Percentiles rank a stretch among this genome's conserved stretches.
Evolutionary conservation across 2,888 invertebrate genomes (phyloP).

Genomic region (Margaritifera margaritifera): DNA sequence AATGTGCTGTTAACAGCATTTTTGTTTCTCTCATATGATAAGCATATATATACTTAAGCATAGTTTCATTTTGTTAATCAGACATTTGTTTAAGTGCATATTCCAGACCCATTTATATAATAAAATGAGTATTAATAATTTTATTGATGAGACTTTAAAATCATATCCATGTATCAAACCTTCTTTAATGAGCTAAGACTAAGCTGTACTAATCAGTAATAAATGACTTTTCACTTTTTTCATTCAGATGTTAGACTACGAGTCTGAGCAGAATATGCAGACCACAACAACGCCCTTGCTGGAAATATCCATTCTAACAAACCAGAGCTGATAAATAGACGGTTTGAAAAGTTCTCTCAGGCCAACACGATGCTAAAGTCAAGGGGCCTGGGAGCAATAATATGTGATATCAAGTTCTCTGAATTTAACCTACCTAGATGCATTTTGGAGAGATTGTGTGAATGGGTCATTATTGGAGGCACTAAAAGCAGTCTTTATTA

Average conservation of each 20-base stretch:
- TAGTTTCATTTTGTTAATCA: too few relatives aligned
- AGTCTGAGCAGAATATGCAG: constrained; percentile 65
- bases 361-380: constrained; percentile 67
- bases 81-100: too few relatives aligned
- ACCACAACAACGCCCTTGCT: constrained; percentile 59
- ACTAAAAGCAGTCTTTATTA: constrained; percentile 66
- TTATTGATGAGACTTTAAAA: too few relatives aligned
- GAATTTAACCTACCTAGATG: constrained; percentile 70
- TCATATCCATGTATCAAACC: too few relatives aligned
- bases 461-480: constrained; percentile 69
- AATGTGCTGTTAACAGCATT: too few relatives aligned
- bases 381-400: constrained; percentile 67
- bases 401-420: constrained; percentile 70
- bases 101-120: too few relatives aligned
- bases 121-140: too few relatives aligned
- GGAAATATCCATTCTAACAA: constrained; percentile 64
- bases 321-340: constrained; percentile 59
- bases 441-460: constrained; percentile 71
- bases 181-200: too few relatives aligned
- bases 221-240: too few relatives aligned
- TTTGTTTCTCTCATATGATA: too few relatives aligned
- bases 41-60: too few relatives aligned
- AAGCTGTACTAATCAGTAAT: too few relatives aligned
- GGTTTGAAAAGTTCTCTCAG: constrained; percentile 67
- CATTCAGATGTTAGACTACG: constrained; percentile 64